phyloP scores from a whole-genome alignment of 2,113 vertebrate genomes.

The Elachura formosa region DNA sequence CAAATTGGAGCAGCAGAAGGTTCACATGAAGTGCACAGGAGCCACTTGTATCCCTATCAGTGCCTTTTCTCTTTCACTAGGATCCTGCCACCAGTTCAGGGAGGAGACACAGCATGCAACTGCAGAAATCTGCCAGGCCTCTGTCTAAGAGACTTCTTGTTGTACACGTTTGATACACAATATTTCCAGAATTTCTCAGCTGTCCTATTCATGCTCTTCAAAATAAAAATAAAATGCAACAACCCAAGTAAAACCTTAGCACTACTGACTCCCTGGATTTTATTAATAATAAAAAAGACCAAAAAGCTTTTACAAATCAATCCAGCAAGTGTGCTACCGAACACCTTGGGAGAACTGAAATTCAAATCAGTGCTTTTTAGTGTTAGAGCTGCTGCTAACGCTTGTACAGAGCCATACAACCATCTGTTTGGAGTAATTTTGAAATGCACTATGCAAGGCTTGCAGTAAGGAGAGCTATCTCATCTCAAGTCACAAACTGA shows the following conservation, averaged over 20 bases:
- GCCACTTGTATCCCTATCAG: neutral
- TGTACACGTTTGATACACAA: neutral
- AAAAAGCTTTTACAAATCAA: neutral
- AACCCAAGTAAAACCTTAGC: neutral
- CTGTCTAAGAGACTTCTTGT: neutral
- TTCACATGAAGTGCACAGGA: neutral
- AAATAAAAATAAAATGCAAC: neutral
- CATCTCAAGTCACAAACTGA: neutral
- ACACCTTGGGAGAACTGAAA: neutral
- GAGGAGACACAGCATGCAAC: neutral
- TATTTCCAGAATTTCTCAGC: neutral
- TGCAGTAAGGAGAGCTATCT: neutral
- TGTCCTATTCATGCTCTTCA: neutral
- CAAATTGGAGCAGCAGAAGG: neutral
- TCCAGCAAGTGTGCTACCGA: neutral
- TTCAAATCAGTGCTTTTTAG: neutral
- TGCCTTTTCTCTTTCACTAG: neutral
- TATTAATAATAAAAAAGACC: neutral
- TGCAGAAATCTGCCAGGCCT: neutral
- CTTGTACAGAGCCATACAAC: neutral
- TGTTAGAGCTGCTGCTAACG: neutral
- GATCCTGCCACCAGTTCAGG: neutral
- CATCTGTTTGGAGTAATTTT: neutral
- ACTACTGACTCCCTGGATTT: neutral
- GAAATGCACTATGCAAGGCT: neutral